Percentiles rank a stretch among this genome's conserved stretches.
phyloP scores from a whole-genome alignment of 2,797 vertebrate genomes.

The Amniataba percoides region DNA sequence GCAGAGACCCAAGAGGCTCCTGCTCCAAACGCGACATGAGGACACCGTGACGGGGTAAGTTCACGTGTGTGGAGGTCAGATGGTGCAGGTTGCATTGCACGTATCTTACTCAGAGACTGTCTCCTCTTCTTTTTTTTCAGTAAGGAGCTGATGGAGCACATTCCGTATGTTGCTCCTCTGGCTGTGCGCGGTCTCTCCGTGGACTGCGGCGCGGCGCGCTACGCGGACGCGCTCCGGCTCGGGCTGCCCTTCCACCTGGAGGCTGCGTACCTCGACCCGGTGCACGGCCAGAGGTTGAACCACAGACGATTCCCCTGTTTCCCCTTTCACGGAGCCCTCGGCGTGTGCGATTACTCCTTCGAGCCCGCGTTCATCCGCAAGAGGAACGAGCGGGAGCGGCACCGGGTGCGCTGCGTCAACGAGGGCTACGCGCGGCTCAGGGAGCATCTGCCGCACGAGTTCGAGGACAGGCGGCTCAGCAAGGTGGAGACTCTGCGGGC shows the following conservation, averaged over 20 bases:
- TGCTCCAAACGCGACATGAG: constrained; percentile 32
- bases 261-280: constrained; percentile 79
- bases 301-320: constrained; percentile 63
- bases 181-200: constrained; percentile 71
- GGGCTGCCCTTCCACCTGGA: constrained; percentile 82
- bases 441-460: constrained; percentile 90
- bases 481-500: constrained; percentile 95
- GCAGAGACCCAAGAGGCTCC: constrained; percentile 6
- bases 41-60: constrained; percentile 48
- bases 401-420: constrained; percentile 96
- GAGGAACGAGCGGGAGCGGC: constrained; percentile 93
- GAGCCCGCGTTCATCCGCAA: constrained; percentile 93
- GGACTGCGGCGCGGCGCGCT: constrained; percentile 66
- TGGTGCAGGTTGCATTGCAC: background rate
- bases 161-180: constrained; percentile 68
- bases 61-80: background rate
- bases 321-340: constrained; percentile 63
- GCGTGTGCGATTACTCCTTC: constrained; percentile 85
- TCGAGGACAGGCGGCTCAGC: constrained; percentile 91
- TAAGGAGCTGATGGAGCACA: constrained; percentile 64
- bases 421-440: constrained; percentile 93
- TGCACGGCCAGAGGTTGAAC: constrained; percentile 59
- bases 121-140: constrained; percentile 4
- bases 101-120: background rate
- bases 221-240: constrained; percentile 76